Conservation (phyloP, 1,140 invertebrate genomes). For the Coelopa frigida region DNA sequence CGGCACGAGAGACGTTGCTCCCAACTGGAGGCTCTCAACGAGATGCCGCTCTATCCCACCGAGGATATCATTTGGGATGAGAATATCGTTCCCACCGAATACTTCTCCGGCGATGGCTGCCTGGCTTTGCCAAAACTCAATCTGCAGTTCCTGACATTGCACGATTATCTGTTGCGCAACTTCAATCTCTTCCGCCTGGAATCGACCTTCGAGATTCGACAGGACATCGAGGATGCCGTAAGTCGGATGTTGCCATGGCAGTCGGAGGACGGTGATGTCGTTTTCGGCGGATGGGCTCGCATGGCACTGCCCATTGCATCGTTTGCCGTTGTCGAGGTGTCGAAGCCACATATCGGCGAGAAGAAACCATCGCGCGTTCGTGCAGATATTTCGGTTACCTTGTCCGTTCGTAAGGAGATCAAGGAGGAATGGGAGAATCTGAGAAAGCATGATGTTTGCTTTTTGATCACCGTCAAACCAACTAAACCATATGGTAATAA, state of each 20-base stretch:
- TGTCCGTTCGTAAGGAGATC: slow-evolving; percentile 83
- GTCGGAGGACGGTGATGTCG: slow-evolving; percentile 76
- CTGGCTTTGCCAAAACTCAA: slow-evolving; percentile 96
- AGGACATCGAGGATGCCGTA: slow-evolving; percentile 96
- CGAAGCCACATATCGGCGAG: slow-evolving; percentile 85
- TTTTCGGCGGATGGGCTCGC: slow-evolving; percentile 95
- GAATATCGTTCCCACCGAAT: slow-evolving; percentile 95
- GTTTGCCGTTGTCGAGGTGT: slow-evolving; percentile 93
- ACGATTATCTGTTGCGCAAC: slow-evolving; percentile 96
- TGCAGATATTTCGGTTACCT: slow-evolving; percentile 88
- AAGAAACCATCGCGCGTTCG: slow-evolving; percentile 88
- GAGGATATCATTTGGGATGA: slow-evolving; percentile 99
- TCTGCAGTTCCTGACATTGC: slow-evolving; percentile 95
- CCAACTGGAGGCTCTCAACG: slow-evolving; percentile 90
- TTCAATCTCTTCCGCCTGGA: slow-evolving; percentile 97
- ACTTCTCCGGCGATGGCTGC: slow-evolving; percentile 91
- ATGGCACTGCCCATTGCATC: slow-evolving; percentile 94
- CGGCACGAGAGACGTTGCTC: slow-evolving; percentile 83
- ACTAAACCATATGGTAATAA: slow-evolving; percentile 62
- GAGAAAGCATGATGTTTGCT: slow-evolving; percentile 96
- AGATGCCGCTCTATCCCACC: slow-evolving; percentile 97
- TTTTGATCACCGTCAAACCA: slow-evolving; percentile 86
- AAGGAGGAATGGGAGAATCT: slow-evolving; percentile 96
- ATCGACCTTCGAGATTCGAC: slow-evolving; percentile 97
- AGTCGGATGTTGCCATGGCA: slow-evolving; percentile 90